A percentile compares a stretch with the other conserved stretches of the same genome.
These are phyloP conservation scores for Brachystomella parvula DNA, from an alignment of 1,140 invertebrate genomes.

Conservation along the genomic window DNA sequence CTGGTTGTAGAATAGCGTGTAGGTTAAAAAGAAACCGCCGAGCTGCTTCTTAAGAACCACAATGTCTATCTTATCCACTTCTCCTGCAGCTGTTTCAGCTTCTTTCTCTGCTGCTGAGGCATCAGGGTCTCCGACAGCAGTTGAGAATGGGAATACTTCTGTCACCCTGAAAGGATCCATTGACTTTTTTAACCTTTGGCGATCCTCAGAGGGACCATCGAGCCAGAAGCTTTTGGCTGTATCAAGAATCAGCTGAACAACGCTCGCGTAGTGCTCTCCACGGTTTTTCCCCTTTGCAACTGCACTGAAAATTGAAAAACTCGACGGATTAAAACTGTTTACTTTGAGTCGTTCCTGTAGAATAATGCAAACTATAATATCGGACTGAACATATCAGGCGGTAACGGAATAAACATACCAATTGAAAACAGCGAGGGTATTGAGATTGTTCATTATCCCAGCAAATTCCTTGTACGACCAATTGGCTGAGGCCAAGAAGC, in stretches of 20 bases:
- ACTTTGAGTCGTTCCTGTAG: neutral
- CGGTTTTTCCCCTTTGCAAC: neutral
- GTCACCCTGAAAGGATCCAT: neutral
- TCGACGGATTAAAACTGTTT: neutral
- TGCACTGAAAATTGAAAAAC: neutral
- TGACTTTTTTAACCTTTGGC: neutral
- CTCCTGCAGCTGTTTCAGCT: neutral
- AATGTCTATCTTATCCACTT: neutral
- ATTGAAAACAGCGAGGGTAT: neutral
- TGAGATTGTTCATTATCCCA: neutral
- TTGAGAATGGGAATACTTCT: neutral
- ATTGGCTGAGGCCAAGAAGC: neutral
- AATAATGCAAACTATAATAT: too few relatives aligned
- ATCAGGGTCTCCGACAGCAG: neutral
- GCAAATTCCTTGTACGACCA: neutral
- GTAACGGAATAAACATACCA: neutral
- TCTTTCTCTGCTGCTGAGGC: neutral
- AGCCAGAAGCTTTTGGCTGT: neutral
- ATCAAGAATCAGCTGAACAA: neutral
- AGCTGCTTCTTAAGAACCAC: neutral
- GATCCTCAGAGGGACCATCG: neutral
- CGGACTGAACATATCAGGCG: too few relatives aligned
- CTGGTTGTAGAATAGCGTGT: neutral
- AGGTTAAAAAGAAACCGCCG: neutral
- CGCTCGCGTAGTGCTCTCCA: neutral